Percentiles rank a stretch among this genome's conserved stretches.
Conservation (phyloP, 2,888 invertebrate species). For the Tetanocera ferruginea region DNA sequence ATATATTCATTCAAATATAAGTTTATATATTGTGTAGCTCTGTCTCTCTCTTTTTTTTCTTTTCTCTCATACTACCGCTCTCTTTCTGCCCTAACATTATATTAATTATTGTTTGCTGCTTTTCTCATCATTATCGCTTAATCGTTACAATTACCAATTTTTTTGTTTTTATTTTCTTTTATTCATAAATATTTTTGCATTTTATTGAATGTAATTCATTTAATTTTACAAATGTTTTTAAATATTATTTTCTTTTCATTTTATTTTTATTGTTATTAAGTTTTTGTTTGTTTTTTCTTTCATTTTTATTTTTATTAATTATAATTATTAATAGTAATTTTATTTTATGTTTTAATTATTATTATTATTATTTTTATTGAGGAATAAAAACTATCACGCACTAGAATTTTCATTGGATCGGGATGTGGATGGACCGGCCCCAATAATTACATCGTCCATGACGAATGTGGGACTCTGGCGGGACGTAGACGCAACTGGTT, state of each 20-base stretch:
- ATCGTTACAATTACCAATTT: slow-evolving; percentile 60
- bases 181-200: slow-evolving; percentile 41
- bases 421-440: slow-evolving; percentile 70
- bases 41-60: slow-evolving; percentile 34
- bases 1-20: slow-evolving; percentile 45
- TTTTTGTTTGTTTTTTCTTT: slow-evolving; percentile 48
- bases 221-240: slow-evolving; percentile 48
- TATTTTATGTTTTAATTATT: slow-evolving; percentile 36
- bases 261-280: slow-evolving; percentile 43
- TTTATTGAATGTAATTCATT: slow-evolving; percentile 40
- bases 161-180: slow-evolving; percentile 49
- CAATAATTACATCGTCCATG: slow-evolving; percentile 63
- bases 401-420: slow-evolving; percentile 71
- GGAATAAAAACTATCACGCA: slow-evolving; percentile 71
- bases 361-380: slow-evolving; percentile 53
- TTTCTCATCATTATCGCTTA: slow-evolving; percentile 39
- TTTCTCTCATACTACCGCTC: slow-evolving; percentile 38
- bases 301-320: slow-evolving; percentile 47
- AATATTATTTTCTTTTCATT: slow-evolving; percentile 13
- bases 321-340: slow-evolving; percentile 48
- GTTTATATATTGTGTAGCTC: slow-evolving; percentile 50
- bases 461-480: slow-evolving; percentile 72
- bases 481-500: slow-evolving; percentile 72
- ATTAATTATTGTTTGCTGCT: slow-evolving; percentile 36
- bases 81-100: background rate